phyloP scores from a whole-genome alignment of 2,797 vertebrate genomes.

The Cynodonichthys magdalenae region DNA sequence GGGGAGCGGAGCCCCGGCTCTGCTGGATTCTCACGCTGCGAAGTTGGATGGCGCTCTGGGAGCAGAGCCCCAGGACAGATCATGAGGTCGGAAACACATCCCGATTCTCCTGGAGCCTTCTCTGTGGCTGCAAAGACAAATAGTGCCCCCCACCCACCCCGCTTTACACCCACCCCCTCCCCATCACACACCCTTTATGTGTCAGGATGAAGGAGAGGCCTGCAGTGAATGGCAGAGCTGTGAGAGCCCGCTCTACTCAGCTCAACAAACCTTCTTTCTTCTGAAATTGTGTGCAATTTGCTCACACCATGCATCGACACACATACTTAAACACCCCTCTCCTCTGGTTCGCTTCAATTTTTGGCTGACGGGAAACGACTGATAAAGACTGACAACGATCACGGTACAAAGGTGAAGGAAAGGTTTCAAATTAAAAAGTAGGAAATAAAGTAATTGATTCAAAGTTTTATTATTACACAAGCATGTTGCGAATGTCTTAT shows the following conservation, averaged over 20 bases:
- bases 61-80: constrained; percentile 75
- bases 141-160: constrained; percentile 56
- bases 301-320: constrained; percentile 69
- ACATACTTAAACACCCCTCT: constrained; percentile 52
- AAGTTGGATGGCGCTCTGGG: constrained; percentile 76
- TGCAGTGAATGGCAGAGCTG: constrained; percentile 80
- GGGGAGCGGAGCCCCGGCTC: constrained; percentile 55
- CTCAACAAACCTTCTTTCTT: constrained; percentile 82
- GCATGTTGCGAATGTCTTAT: too few species aligned
- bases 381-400: constrained; percentile 64
- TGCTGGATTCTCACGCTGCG: constrained; percentile 81
- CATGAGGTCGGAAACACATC: constrained; percentile 82
- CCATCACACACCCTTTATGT: constrained; percentile 74
- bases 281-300: constrained; percentile 81
- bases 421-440: constrained; percentile 8
- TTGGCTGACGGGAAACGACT: constrained; percentile 46
- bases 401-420: constrained; percentile 52
- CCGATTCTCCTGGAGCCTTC: constrained; percentile 77
- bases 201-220: constrained; percentile 80
- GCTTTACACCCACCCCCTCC: constrained; percentile 21
- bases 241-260: constrained; percentile 80
- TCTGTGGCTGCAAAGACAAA: constrained; percentile 84
- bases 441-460: too few species aligned
- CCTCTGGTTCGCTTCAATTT: constrained; percentile 60
- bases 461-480: too few species aligned